Evolutionary conservation across 2,113 vertebrate genomes (phyloP).

Genomic region (Paralichthys olivaceus): DNA sequence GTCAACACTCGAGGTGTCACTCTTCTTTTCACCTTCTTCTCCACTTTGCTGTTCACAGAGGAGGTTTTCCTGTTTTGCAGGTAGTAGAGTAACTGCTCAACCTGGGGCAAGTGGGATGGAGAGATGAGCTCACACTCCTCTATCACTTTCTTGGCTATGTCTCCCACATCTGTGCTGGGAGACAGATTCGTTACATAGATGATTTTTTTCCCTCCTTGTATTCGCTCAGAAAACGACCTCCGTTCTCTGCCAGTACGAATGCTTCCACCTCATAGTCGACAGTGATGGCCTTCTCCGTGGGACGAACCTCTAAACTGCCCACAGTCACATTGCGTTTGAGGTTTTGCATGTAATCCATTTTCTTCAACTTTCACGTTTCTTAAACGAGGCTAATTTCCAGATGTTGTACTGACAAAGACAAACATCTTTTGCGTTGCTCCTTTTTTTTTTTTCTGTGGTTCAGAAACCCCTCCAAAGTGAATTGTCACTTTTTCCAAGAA

Average conservation of each 20-base stretch:
- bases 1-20: slow-evolving; percentile 93
- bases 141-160: slow-evolving; percentile 93
- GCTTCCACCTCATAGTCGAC: slow-evolving; percentile 98
- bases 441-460: too few species aligned
- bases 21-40: slow-evolving; percentile 90
- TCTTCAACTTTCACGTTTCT: too few species aligned
- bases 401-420: too few species aligned
- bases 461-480: too few species aligned
- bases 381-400: too few species aligned
- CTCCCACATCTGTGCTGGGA: slow-evolving; percentile 90
- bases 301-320: slow-evolving; percentile 94
- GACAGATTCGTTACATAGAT: slow-evolving; percentile 80
- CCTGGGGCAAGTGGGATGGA: slow-evolving; percentile 89
- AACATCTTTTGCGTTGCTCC: too few species aligned
- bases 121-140: slow-evolving; percentile 97
- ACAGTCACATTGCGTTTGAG: slow-evolving; percentile 88
- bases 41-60: slow-evolving; percentile 12
- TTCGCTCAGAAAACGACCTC: slow-evolving; percentile 92
- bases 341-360: too few species aligned
- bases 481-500: too few species aligned
- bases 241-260: slow-evolving; percentile 90
- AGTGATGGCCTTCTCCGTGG: slow-evolving; percentile 95
- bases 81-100: slow-evolving; percentile 95
- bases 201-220: slow-evolving; percentile 96
- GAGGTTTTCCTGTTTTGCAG: slow-evolving; percentile 89